These are phyloP conservation scores for Neomorphus geoffroyi DNA, from an alignment of 2,797 vertebrate genomes.

Conservation along the genomic window DNA sequence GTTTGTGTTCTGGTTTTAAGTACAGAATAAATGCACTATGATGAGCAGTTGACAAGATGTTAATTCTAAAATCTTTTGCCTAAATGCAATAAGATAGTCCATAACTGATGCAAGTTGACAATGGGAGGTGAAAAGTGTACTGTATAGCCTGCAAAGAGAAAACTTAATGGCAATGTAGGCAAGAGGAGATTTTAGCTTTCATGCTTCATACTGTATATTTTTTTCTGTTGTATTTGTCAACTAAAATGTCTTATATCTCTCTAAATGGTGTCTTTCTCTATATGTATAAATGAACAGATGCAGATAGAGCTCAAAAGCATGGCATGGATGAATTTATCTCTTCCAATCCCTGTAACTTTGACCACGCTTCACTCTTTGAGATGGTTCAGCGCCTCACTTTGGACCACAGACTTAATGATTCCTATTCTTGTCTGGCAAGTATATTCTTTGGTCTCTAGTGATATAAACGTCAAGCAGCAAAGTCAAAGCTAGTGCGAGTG, in stretches of 20 bases:
- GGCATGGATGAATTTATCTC: slow-evolving; percentile 99
- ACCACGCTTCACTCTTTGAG: slow-evolving; percentile 97
- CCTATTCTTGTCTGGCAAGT: slow-evolving; percentile 98
- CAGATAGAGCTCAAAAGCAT: slow-evolving; percentile 99
- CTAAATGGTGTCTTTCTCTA: slow-evolving; percentile 93
- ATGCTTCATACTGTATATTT: slow-evolving; percentile 76
- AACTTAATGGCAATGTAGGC: slow-evolving; percentile 49
- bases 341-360: slow-evolving; percentile 97
- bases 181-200: slow-evolving; percentile 63
- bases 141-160: slow-evolving; percentile 70
- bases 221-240: slow-evolving; percentile 77
- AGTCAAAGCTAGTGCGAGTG: slow-evolving; percentile 61
- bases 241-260: slow-evolving; percentile 83
- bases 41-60: slow-evolving; percentile 73
- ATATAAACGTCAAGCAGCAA: slow-evolving; percentile 71
- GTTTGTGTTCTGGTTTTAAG: slow-evolving; percentile 71
- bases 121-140: slow-evolving; percentile 91
- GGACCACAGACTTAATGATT: slow-evolving; percentile 99
- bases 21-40: slow-evolving; percentile 71
- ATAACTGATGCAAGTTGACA: slow-evolving; percentile 98
- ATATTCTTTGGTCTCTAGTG: slow-evolving; percentile 80
- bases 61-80: slow-evolving; percentile 76
- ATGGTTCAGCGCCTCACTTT: slow-evolving; percentile 95
- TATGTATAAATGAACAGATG: slow-evolving; percentile 92
- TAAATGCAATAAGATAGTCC: slow-evolving; percentile 72